Evolutionary conservation across 2,888 invertebrate species (phyloP).

Genomic region (Tortrix viridana): DNA sequence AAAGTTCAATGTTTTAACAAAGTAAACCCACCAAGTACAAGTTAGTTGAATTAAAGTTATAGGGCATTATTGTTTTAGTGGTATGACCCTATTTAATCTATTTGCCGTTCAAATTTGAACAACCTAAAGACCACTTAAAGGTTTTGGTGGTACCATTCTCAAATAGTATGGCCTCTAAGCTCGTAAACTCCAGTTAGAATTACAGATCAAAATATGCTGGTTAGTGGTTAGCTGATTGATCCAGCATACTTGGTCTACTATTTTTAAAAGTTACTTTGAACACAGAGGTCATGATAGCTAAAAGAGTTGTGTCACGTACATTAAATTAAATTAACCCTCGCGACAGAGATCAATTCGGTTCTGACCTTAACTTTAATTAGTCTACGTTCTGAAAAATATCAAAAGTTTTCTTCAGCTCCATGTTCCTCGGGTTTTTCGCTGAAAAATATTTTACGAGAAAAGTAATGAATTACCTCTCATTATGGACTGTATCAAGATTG

Average conservation of each 20-base stretch:
- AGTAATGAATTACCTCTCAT: slow-evolving; percentile 28
- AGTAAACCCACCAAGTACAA: not conserved
- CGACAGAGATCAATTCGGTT: slow-evolving; percentile 27
- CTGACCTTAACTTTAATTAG: slow-evolving; percentile 30
- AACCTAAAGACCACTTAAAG: slow-evolving; percentile 25
- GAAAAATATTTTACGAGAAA: slow-evolving; percentile 17
- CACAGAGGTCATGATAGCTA: too few species aligned
- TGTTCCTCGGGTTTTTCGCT: slow-evolving; percentile 9
- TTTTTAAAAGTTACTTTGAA: too few species aligned
- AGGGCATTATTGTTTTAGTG: slow-evolving; percentile 22
- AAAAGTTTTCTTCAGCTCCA: not conserved
- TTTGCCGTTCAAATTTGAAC: slow-evolving; percentile 34
- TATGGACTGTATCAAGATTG: slow-evolving; percentile 16
- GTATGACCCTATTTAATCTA: slow-evolving; percentile 30
- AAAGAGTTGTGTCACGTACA: slow-evolving; percentile 25
- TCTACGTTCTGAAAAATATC: slow-evolving; percentile 13
- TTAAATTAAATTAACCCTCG: slow-evolving; percentile 32
- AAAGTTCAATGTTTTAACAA: slow-evolving; percentile 11
- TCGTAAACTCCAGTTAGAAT: too few species aligned
- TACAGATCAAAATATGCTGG: too few species aligned
- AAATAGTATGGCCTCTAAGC: too few species aligned
- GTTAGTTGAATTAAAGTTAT: slow-evolving; percentile 18
- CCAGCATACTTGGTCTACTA: too few species aligned
- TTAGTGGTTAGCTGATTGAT: too few species aligned
- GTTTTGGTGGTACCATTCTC: slow-evolving; percentile 9